These are phyloP conservation scores for Onychorhynchus coronatus DNA, from an alignment of 2,113 vertebrate genomes.

Conservation along the genomic window DNA sequence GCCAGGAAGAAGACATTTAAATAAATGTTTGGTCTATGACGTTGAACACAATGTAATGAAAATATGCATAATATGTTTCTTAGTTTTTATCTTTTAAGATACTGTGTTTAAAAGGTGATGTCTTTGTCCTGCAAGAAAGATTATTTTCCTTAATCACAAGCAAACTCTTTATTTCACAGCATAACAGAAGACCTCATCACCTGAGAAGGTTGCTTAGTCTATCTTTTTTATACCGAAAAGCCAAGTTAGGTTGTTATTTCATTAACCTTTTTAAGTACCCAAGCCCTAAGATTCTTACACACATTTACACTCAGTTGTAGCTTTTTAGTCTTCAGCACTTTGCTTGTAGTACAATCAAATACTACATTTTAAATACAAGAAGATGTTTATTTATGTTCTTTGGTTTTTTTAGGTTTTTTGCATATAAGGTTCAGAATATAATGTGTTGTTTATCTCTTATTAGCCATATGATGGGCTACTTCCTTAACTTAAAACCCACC, in stretches of 20 bases:
- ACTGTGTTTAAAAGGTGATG: not conserved
- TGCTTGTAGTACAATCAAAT: not conserved
- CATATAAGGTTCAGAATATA: not conserved
- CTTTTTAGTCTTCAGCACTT: not conserved
- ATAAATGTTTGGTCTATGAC: not conserved
- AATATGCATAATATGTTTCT: not conserved
- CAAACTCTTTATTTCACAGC: conserved; percentile 12
- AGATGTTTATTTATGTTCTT: not conserved
- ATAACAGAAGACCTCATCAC: not conserved
- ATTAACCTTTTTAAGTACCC: not conserved
- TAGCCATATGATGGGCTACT: not conserved
- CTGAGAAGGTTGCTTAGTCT: not conserved
- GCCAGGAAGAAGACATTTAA: not conserved
- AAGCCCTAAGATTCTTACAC: not conserved
- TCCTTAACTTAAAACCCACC: not conserved
- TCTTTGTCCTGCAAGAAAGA: not conserved
- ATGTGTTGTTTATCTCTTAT: not conserved
- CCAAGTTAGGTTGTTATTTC: not conserved
- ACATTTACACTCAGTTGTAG: not conserved
- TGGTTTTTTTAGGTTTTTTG: not conserved
- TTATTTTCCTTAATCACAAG: not conserved
- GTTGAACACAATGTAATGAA: not conserved
- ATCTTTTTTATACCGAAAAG: not conserved
- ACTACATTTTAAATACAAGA: not conserved
- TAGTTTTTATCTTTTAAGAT: not conserved